Evolutionary conservation across 1,140 invertebrate genomes (phyloP).

Genomic region (Zeugodacus cucurbitae): DNA sequence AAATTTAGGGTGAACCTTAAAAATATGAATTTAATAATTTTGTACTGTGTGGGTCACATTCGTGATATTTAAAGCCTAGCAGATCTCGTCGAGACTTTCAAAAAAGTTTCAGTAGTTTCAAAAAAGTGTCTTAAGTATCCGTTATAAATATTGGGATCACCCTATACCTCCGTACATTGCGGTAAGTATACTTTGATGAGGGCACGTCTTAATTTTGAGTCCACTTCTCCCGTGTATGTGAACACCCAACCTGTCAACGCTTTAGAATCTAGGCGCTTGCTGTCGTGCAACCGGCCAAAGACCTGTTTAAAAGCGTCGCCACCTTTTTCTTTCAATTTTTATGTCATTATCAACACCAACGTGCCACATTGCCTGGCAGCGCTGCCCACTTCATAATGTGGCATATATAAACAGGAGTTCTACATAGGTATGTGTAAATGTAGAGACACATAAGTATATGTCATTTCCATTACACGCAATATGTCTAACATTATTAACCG

Average conservation of each 20-base stretch:
- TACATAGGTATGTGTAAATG: no score
- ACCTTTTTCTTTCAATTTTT: not conserved
- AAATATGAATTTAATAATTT: no score
- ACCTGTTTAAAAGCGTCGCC: not conserved
- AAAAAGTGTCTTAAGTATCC: no score
- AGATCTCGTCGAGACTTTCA: no score
- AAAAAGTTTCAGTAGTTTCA: no score
- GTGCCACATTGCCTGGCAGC: not conserved
- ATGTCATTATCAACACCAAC: conserved; percentile 11
- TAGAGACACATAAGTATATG: not conserved
- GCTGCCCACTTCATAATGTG: not conserved
- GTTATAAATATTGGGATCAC: no score
- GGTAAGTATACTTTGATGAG: not conserved
- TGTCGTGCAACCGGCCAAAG: not conserved
- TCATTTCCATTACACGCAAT: not conserved
- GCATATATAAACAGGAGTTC: no score
- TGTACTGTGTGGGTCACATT: no score
- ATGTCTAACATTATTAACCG: not conserved
- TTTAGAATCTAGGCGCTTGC: not conserved
- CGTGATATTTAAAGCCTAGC: no score
- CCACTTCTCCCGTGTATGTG: not conserved
- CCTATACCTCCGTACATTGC: no score
- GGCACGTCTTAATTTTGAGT: not conserved
- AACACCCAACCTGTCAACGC: not conserved
- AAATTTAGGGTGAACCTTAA: no score